Evolutionary conservation across 2,113 vertebrate genomes (phyloP).

Genomic region (Plestiodon gilberti): DNA sequence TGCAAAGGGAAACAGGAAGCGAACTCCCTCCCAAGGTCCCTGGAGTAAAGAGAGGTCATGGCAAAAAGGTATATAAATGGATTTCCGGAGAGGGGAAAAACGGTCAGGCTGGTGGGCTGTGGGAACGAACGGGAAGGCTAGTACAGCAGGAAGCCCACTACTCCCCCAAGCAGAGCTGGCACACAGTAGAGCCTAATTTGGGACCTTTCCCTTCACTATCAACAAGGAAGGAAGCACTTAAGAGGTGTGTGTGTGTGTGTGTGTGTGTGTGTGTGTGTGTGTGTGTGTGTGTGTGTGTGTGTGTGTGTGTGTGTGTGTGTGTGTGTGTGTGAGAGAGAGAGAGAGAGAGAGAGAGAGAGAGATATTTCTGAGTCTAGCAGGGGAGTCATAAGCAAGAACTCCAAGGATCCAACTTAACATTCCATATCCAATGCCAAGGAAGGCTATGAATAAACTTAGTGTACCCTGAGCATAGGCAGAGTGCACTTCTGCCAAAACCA

Average conservation of each 20-base stretch:
- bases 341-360: no score
- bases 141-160: background rate
- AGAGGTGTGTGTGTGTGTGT: no score
- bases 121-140: background rate
- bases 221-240: background rate
- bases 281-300: no score
- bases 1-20: slow-evolving; percentile 35
- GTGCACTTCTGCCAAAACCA: background rate
- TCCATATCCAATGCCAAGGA: no score
- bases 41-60: background rate
- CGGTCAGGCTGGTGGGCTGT: background rate
- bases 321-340: no score
- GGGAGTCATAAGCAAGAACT: no score
- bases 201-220: background rate
- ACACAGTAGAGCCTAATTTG: no score
- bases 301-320: no score
- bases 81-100: slow-evolving; percentile 22
- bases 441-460: background rate
- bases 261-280: no score
- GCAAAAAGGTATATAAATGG: slow-evolving; percentile 11
- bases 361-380: background rate
- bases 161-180: background rate
- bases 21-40: background rate
- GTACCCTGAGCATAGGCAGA: background rate
- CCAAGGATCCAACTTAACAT: background rate